phyloP scores from a whole-genome alignment of 2,888 invertebrate species.

The Machimus rusticus region DNA sequence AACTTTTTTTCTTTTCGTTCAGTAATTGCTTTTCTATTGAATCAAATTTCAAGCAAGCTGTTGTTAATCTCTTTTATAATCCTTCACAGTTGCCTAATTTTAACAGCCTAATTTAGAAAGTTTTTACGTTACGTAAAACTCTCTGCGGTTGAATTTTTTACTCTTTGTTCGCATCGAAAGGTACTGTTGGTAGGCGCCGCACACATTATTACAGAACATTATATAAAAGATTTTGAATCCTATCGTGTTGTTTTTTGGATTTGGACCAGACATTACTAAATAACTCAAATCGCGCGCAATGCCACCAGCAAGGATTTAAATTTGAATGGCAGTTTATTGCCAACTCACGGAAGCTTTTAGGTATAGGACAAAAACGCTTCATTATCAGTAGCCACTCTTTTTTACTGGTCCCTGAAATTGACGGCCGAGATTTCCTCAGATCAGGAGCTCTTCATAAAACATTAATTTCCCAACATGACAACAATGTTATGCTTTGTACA shows the following conservation, averaged over 20 bases:
- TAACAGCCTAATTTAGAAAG: background rate
- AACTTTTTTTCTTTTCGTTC: background rate
- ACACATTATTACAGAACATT: background rate
- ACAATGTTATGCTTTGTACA: background rate
- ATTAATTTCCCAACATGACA: background rate
- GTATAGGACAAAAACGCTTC: background rate
- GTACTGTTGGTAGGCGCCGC: background rate
- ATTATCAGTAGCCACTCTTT: background rate
- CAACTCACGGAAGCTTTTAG: background rate
- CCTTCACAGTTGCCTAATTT: background rate
- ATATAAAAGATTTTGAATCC: background rate
- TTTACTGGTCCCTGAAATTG: background rate
- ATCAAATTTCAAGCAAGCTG: background rate
- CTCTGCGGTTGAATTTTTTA: background rate
- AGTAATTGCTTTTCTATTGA: background rate
- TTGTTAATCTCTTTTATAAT: background rate
- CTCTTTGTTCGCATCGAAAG: background rate
- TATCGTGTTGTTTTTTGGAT: background rate
- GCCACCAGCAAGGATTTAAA: background rate
- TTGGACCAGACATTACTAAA: background rate
- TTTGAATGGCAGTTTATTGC: background rate
- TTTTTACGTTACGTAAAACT: background rate
- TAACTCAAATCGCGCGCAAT: background rate
- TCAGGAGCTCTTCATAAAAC: background rate
- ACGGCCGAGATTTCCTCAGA: background rate